Base-by-base conservation (phyloP, 2,113 vertebrate genomes). In the Peromyscus californicus region DNA sequence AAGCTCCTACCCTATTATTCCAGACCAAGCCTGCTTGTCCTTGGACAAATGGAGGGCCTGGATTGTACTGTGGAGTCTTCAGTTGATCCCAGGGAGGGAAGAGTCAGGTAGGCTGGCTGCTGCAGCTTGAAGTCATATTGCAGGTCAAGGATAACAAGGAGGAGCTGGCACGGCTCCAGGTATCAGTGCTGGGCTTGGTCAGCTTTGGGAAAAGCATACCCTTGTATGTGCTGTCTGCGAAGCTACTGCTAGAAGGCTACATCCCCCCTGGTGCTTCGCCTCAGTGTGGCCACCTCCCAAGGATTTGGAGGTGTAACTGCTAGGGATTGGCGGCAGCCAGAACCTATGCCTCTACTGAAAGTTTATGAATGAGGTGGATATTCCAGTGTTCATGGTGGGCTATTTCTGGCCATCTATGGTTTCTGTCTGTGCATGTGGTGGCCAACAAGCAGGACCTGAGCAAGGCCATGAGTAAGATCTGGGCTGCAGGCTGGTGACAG, bases 391-490 rank as follows among this genome's bases (percentile, higher is more conserved):
- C 0, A 98, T 99, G 97, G 99, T 99, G 96, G 99, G 99, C 97
- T 99, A 99, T 70, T 0, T 98, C 99, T 3, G 99, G 99, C 98
- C 97, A 98, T 69, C 95, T 92, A 0, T 98, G 99, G n/a, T 97
- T 99, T 86, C 98, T 99, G 51, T 99, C 99, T 0, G 98, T 99
- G 86, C 98, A 99, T 0, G 95, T 99, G n/a, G 98, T 99, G 94
- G 99, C 99, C 82, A 99, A 99, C 98, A 99, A 99, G 95, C 99
- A 99, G 99, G 99, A 99, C 95, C 99, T 99, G 93, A 98, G 97
- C 0, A 75, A 98, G 0, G 99, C 99, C 0, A 93, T 99, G 91
- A 98, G 98, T 2, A 5, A 0, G 99, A 99, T 97, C 98, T 99
- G 99, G 98, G 39, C 98, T 99, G 96, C 98, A 98, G 84, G 95